Evolutionary conservation across 2,113 vertebrate species (phyloP), one percentile per base, ranked within the genome.

Genomic region (Platysternon megacephalum): DNA sequence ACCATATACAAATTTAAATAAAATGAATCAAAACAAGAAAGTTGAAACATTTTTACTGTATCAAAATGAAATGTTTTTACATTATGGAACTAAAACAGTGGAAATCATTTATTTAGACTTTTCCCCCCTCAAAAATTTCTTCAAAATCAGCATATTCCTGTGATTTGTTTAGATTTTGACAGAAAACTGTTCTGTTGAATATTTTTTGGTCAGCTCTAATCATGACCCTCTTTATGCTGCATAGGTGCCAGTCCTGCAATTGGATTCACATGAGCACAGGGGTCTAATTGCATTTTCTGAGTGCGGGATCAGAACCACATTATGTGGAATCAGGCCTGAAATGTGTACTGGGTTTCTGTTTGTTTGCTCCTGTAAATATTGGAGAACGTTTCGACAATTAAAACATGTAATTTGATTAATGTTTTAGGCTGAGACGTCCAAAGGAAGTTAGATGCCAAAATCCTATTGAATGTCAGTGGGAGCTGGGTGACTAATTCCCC

Each of bases 281-380:
- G 82, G 22, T 21, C 17, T 21, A n/a, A 35, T 39, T 80, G 55
- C 29, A 44, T 58, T 90, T 85, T 93, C 46, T 46, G 3, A 10
- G 79, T 84, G 58, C 42, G n/a, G 21, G 32, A 91, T 91, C 65
- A 51, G 93, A 84, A 56, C 12, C n/a, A 72, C 1, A 10, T 39
- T 21, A 39, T 29, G 22, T 0, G 7, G 56, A 72, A 2, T 48
- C 61, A 86, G 39, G 6, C 24, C 79, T 89, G 39, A 90, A 86
- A 14, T 35, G 29, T 0, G 2, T 48, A 7, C 17, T 0, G 0
- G 48, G 9, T 52, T 87, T 51, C 74, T 53, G 8, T 88, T 58
- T 86, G n/a, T 19, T 79, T 44, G 2, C 78, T 91, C 68, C 55
- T 89, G 61, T 21, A 53, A 42, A 88, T 4, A 2, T 0, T 65